Evolutionary conservation across 2,797 vertebrate genomes (phyloP), one percentile per base, ranked within the genome.

Genomic region (Saxicola maurus): DNA sequence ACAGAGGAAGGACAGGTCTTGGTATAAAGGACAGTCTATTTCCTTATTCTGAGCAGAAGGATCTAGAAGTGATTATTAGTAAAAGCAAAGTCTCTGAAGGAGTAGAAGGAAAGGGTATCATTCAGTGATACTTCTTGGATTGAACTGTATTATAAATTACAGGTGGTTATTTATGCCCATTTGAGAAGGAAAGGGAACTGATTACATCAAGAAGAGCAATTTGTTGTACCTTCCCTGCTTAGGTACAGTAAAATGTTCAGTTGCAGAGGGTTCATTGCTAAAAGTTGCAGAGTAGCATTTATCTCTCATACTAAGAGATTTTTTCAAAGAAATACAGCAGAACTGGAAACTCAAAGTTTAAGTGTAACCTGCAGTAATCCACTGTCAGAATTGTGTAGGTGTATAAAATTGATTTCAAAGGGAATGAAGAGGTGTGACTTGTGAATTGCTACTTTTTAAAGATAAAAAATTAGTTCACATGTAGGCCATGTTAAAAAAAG

Each of bases 371-470:
- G 60, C 33, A 60, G 40, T 60, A 65, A 85, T 59, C 52, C 59
- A 64, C 38, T 76, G 74, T 66, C 78, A 84, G 53, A 49, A 55
- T 69, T 77, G 61, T 67, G 83, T 84, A 81, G 75, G 82, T 87
- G 77, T 78, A 69, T 86, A 59, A 90, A 81, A 72, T 69, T 66
- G n/a, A 64, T 75, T 77, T 91, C 31, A 89, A 90, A 83, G 56
- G 82, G 82, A 85, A 77, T 49, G 64, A 92, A 87, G 86, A 92
- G 82, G 86, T 87, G 84, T 90, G 60, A 83, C 23, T 82, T 90
- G 33, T 71, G 62, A 90, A 89, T 84, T 89, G 84, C 25, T 92
- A n/a, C 57, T 92, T 91, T 87, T 92, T 87, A 72, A 76, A 74
- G 68, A 74, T 77, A 49, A 87, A 88, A 74, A 87, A 77, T 55